Conservation (phyloP, 2,888 invertebrate species). For the Leptarthrus brevirostris region DNA sequence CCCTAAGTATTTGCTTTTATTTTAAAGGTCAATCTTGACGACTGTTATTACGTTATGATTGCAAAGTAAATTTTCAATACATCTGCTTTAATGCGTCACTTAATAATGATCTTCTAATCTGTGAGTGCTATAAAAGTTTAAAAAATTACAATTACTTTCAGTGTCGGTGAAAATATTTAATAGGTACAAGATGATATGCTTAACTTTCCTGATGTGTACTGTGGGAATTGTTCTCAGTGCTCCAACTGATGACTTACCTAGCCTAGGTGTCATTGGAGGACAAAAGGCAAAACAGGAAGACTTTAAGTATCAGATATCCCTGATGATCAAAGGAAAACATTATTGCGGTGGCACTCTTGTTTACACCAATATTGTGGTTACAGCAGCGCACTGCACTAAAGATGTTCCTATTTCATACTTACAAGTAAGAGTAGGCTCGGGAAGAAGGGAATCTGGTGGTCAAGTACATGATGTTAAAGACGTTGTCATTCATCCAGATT, state of each 20-base stretch:
- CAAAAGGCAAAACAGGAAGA: constrained; percentile 22
- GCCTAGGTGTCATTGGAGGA: constrained; percentile 58
- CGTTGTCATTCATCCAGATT: constrained; percentile 42
- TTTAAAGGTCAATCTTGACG: too few relatives aligned
- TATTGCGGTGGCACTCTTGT: constrained; percentile 56
- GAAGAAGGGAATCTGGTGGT: not conserved
- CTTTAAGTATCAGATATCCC: constrained; percentile 57
- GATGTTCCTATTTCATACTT: not conserved
- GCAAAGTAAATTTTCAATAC: too few relatives aligned
- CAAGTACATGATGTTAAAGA: not conserved
- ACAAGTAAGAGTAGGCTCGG: constrained; percentile 46
- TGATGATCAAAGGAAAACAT: constrained; percentile 49
- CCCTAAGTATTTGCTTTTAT: too few relatives aligned
- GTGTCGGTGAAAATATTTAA: too few relatives aligned
- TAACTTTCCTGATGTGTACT: not conserved
- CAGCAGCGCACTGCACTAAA: constrained; percentile 57
- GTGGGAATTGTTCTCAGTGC: not conserved
- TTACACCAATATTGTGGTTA: constrained; percentile 56
- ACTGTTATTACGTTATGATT: too few relatives aligned
- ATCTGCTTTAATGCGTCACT: too few relatives aligned
- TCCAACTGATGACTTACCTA: constrained; percentile 16
- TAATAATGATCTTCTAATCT: too few relatives aligned
- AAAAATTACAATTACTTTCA: too few relatives aligned
- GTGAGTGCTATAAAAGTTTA: too few relatives aligned
- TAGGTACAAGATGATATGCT: not conserved